Conservation (phyloP, 2,888 invertebrate genomes). For the Sceliomorpha sp. region DNA sequence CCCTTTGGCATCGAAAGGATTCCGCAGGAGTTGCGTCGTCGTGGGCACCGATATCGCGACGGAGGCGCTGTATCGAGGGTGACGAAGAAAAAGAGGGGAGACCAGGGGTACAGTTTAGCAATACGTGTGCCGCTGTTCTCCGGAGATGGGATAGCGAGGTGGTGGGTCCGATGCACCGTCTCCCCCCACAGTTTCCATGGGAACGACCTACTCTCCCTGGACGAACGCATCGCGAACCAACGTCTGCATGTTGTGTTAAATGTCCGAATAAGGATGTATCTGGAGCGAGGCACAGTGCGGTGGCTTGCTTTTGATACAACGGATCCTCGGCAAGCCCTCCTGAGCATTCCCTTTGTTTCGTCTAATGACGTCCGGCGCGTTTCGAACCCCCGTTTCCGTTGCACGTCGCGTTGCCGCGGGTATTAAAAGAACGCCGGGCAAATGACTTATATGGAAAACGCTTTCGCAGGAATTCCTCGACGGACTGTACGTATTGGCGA, state of each 20-base stretch:
- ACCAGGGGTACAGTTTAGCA: constrained; percentile 42
- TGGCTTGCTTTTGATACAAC: constrained; percentile 53
- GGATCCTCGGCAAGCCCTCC: constrained; percentile 7
- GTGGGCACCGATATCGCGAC: constrained; percentile 26
- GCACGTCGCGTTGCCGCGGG: too few relatives aligned
- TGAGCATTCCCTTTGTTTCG: constrained; percentile 5
- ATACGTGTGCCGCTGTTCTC: constrained; percentile 44
- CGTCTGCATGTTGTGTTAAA: constrained; percentile 63
- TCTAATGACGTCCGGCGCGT: constrained; percentile 15
- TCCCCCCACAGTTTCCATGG: constrained; percentile 77
- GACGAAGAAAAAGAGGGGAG: constrained; percentile 25
- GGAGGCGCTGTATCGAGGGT: constrained; percentile 7
- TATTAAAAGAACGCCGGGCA: too few relatives aligned
- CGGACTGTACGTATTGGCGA: too few relatives aligned
- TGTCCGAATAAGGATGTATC: constrained; percentile 68
- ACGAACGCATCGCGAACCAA: constrained; percentile 70
- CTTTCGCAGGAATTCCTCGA: too few relatives aligned
- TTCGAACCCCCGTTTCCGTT: too few relatives aligned
- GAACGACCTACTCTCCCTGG: constrained; percentile 80
- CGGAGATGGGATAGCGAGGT: constrained; percentile 59
- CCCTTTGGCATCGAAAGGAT: constrained; percentile 61
- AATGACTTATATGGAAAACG: too few relatives aligned
- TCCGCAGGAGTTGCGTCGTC: constrained; percentile 58
- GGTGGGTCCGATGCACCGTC: constrained; percentile 71
- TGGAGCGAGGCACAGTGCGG: constrained; percentile 32